Evolutionary conservation across 2,797 vertebrate species (phyloP).

Genomic region (Podargus strigoides): DNA sequence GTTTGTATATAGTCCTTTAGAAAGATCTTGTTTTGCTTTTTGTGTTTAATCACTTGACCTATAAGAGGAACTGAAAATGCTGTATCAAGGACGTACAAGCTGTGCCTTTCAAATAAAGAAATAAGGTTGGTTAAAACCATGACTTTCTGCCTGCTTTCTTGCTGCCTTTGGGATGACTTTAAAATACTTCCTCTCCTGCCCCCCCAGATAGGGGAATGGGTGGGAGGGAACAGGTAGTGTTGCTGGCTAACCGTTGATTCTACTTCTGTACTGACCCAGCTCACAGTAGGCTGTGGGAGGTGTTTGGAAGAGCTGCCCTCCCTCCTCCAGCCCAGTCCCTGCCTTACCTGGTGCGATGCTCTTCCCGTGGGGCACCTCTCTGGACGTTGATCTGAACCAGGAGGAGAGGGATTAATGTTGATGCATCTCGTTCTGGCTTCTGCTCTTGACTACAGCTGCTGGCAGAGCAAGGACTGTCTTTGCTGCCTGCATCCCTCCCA

Average conservation of each 20-base stretch:
- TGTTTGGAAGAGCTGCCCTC: neutral
- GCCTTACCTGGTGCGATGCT: neutral
- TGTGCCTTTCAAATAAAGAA: constrained; percentile 80
- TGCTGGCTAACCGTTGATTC: neutral
- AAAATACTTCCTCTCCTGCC: neutral
- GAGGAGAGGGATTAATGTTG: fast-evolving
- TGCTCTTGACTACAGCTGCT: neutral
- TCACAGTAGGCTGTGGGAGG: neutral
- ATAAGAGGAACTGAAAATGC: constrained; percentile 67
- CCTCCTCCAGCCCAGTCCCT: neutral
- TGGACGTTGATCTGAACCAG: neutral
- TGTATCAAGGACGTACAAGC: constrained; percentile 73
- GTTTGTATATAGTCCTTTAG: constrained; percentile 76
- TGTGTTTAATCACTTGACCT: constrained; percentile 68
- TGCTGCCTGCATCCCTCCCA: neutral
- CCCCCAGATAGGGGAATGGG: fast-evolving
- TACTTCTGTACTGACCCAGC: neutral
- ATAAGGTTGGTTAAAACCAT: constrained; percentile 67
- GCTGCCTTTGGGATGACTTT: neutral
- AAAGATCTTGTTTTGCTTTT: constrained; percentile 67
- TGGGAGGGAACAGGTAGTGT: neutral
- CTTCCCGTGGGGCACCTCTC: neutral
- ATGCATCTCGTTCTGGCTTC: neutral
- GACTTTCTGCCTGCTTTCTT: neutral
- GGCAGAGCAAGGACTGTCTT: fast-evolving